Percentiles rank a stretch among this genome's conserved stretches.
Conservation (phyloP, 2,113 vertebrate species). For the Mohoua ochrocephala region DNA sequence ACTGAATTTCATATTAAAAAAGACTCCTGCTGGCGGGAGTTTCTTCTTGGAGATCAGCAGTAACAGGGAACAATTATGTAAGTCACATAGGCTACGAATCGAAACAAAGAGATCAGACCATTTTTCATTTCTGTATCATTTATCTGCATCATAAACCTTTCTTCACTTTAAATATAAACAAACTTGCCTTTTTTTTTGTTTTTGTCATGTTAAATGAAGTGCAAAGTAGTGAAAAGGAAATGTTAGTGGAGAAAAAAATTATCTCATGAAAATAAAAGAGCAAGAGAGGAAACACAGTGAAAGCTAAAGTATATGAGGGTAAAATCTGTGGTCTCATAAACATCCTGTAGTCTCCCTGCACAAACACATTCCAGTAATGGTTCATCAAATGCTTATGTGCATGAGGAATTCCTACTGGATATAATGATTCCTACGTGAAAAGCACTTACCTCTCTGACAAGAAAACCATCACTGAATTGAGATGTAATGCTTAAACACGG, state of each 20-base stretch:
- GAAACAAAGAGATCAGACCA: not conserved
- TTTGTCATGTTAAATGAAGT: not conserved
- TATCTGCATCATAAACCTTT: not conserved
- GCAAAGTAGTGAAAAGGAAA: not conserved
- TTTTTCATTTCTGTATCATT: not conserved
- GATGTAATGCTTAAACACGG: not conserved
- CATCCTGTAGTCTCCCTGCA: not conserved
- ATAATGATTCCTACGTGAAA: not conserved
- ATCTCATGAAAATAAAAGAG: not conserved
- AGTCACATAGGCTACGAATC: not conserved
- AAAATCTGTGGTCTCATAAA: not conserved
- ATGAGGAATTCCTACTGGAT: not conserved
- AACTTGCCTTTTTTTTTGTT: not conserved
- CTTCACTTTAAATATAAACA: not conserved
- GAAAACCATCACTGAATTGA: not conserved
- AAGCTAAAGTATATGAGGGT: not conserved
- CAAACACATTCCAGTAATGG: not conserved
- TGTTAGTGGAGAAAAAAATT: not conserved
- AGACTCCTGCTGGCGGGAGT: not conserved
- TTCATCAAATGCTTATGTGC: not conserved
- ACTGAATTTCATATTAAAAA: not conserved
- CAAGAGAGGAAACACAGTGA: not conserved
- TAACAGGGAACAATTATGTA: not conserved
- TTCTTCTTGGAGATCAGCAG: not conserved
- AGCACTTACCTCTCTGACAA: not conserved